Evolutionary conservation across 1,140 invertebrate genomes (phyloP).

Genomic region (Drosophila orosa): DNA sequence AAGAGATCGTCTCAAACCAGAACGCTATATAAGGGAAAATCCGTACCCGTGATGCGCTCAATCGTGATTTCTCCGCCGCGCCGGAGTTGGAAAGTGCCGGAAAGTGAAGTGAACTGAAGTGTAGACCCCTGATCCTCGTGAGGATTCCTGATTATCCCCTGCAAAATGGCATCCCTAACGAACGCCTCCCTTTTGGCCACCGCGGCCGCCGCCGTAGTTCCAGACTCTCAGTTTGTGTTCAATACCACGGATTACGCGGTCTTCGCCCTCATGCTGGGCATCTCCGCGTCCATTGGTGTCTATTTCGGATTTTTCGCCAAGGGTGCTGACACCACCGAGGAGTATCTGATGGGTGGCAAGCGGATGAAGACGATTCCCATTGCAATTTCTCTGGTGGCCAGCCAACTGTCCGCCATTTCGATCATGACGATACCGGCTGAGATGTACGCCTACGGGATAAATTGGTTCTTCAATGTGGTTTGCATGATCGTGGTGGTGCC

Average conservation of each 20-base stretch:
- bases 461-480: constrained; percentile 87
- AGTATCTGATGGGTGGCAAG: constrained; percentile 87
- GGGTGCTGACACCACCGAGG: constrained; percentile 85
- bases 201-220: constrained; percentile 4
- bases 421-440: constrained; percentile 92
- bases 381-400: constrained; percentile 88
- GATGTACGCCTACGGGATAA: constrained; percentile 91
- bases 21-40: constrained; percentile 37
- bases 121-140: neutral
- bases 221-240: constrained; percentile 77
- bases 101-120: neutral
- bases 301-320: constrained; percentile 86
- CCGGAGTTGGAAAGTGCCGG: constrained; percentile 10
- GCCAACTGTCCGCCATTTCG: constrained; percentile 92
- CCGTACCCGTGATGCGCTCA: neutral
- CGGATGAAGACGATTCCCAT: constrained; percentile 88
- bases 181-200: constrained; percentile 45
- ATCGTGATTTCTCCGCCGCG: constrained; percentile 26
- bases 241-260: constrained; percentile 86
- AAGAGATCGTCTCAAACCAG: neutral
- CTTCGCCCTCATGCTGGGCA: constrained; percentile 86
- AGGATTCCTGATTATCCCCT: neutral
- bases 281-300: constrained; percentile 88
- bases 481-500: constrained; percentile 88
- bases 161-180: constrained; percentile 45